Evolutionary conservation across 1,140 invertebrate genomes (phyloP), one percentile per base, ranked within the genome.

Genomic region (Drosophila orosa): DNA sequence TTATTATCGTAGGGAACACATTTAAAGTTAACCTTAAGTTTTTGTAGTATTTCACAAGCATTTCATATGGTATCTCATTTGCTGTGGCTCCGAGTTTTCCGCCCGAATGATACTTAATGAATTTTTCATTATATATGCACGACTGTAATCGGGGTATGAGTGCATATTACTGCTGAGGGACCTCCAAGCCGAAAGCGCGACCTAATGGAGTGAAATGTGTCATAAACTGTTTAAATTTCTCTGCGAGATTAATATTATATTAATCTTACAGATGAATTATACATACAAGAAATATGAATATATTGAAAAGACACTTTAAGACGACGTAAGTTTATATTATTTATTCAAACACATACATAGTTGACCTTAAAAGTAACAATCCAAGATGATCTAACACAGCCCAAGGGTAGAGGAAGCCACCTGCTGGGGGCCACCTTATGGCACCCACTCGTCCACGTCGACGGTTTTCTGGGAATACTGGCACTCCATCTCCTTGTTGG

Each of bases 361-460:
- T 52, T 47, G 33, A 50, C 24, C 66, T 61, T 69, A 12, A 25
- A 15, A 42, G 22, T 80, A 83, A 63, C 48, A 79, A 74, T 66
- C 35, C 67, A 85, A 54, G 37, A 63, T 58, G 56, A 81, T 63
- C 57, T 84, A 84, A 65, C 81, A 77, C 81, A 85, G 74, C 73
- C 59, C 58, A 27, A 29, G 17, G 25, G 31, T 29, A n/a, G 17
- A 37, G 42, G 10, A 37, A 31, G 42, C 48, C 15, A 35, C 31
- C 50, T 54, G 13, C 8, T 24, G 31, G 13, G 6, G 19, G 25
- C 19, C 47, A 27, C 5, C 12, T 72, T 45, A 86, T 12, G 83
- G 83, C 40, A 87, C 84, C 76, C 57, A 83, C 57, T 87, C 72
- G 31, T 87, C 84, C 22, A 73, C 84, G 31, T 89, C 83, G 24